phyloP scores from a whole-genome alignment of 2,888 invertebrate species.

The Heliconius ethilla region DNA sequence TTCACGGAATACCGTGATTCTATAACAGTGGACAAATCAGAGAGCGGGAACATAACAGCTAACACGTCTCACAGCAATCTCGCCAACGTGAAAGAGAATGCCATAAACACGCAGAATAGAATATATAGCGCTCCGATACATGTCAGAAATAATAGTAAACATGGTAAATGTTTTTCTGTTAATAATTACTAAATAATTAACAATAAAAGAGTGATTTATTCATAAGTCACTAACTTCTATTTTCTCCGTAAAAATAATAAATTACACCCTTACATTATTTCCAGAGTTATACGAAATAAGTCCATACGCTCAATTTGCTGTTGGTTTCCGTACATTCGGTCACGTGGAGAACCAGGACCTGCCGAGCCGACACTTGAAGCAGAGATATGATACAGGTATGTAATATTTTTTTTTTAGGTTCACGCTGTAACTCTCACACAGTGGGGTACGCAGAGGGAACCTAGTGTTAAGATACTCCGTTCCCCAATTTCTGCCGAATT shows the following conservation, averaged over 20 bases:
- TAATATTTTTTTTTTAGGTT: background rate
- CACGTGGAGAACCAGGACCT: slow-evolving; percentile 78
- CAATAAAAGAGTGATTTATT: no score
- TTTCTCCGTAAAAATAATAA: background rate
- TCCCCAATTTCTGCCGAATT: no score
- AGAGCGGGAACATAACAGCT: slow-evolving; percentile 71
- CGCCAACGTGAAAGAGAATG: slow-evolving; percentile 65
- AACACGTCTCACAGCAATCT: slow-evolving; percentile 73
- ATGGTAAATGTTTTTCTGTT: slow-evolving; percentile 54
- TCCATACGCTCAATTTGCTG: slow-evolving; percentile 78
- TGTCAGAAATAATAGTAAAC: slow-evolving; percentile 74
- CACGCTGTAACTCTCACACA: background rate
- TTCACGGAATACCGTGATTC: slow-evolving; percentile 73
- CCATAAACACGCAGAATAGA: slow-evolving; percentile 63
- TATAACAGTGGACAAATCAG: slow-evolving; percentile 73
- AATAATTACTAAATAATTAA: no score
- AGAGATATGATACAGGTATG: slow-evolving; percentile 71
- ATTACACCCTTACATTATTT: slow-evolving; percentile 42
- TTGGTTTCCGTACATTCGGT: slow-evolving; percentile 77
- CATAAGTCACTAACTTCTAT: no score
- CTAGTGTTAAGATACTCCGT: no score
- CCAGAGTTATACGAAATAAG: slow-evolving; percentile 78
- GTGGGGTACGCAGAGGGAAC: background rate
- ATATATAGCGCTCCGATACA: slow-evolving; percentile 78
- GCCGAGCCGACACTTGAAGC: slow-evolving; percentile 67